phyloP scores from a whole-genome alignment of 2,797 vertebrate species.

The Orientallactaga sibirica region DNA sequence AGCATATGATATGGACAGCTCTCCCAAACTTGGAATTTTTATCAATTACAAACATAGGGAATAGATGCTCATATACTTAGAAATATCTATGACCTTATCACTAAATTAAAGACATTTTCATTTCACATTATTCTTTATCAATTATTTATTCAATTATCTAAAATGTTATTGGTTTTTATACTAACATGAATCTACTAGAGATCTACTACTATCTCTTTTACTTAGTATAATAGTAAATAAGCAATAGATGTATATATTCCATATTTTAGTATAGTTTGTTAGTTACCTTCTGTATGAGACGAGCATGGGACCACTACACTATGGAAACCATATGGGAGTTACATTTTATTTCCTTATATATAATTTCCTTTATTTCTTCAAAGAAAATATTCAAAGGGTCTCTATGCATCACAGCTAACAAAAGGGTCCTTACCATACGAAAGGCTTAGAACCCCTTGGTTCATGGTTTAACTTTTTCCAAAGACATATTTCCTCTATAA shows the following conservation, averaged over 20 bases:
- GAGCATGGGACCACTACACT: no score
- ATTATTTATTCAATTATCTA: background rate
- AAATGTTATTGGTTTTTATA: background rate
- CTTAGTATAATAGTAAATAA: background rate
- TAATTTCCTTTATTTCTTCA: background rate
- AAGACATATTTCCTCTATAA: background rate
- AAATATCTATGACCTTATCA: background rate
- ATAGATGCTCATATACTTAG: background rate
- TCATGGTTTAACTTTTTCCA: slow-evolving; percentile 14
- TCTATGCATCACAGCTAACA: background rate
- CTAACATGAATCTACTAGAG: background rate
- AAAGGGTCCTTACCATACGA: background rate
- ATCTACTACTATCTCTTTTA: background rate
- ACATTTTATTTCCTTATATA: background rate
- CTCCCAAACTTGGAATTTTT: background rate
- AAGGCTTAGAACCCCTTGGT: background rate
- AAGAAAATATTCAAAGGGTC: background rate
- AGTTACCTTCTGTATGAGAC: background rate
- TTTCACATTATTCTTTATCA: background rate
- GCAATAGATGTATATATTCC: background rate
- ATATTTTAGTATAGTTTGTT: slow-evolving; percentile 29
- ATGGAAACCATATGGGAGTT: no score
- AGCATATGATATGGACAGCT: background rate
- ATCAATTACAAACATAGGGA: background rate
- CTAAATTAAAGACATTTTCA: background rate